Evolutionary conservation across 2,888 invertebrate species (phyloP).

Genomic region (Ophion ventricosus): DNA sequence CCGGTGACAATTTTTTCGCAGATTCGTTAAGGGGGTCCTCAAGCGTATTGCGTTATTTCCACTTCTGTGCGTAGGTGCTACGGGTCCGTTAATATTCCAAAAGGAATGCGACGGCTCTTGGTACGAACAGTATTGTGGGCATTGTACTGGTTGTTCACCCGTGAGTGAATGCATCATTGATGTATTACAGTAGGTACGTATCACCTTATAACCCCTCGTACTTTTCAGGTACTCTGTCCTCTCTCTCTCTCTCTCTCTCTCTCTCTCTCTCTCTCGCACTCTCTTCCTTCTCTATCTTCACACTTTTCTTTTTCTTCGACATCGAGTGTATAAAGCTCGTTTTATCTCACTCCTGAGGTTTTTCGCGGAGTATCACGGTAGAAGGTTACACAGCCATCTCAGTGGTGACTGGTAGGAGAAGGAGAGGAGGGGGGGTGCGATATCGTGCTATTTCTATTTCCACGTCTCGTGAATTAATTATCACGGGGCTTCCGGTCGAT

Average conservation of each 20-base stretch:
- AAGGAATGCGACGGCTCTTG: background rate
- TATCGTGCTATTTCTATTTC: slow-evolving; percentile 78
- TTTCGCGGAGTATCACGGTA: slow-evolving; percentile 6
- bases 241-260: too few relatives aligned
- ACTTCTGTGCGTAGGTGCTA: background rate
- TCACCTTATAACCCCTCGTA: slow-evolving; percentile 22
- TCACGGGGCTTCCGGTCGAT: slow-evolving; percentile 77
- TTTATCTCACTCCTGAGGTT: slow-evolving; percentile 55
- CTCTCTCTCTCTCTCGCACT: background rate
- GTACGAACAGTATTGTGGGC: slow-evolving; percentile 32
- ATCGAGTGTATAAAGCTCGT: slow-evolving; percentile 40
- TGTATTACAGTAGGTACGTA: slow-evolving; percentile 53
- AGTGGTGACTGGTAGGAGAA: background rate
- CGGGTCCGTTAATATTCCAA: background rate
- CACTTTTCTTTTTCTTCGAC: slow-evolving; percentile 27
- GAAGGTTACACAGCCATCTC: slow-evolving; percentile 31
- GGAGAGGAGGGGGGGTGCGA: slow-evolving; percentile 23
- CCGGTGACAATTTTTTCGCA: background rate
- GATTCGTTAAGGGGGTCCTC: background rate
- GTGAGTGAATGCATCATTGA: slow-evolving; percentile 56
- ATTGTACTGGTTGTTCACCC: slow-evolving; percentile 42
- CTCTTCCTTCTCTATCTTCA: slow-evolving; percentile 25
- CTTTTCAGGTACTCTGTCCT: slow-evolving; percentile 11
- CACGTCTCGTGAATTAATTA: slow-evolving; percentile 79
- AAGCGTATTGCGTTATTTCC: background rate